A percentile compares a stretch with the other conserved stretches of the same genome.
phyloP scores from a whole-genome alignment of 2,113 vertebrate species.

The Sporophila hypoxantha region DNA sequence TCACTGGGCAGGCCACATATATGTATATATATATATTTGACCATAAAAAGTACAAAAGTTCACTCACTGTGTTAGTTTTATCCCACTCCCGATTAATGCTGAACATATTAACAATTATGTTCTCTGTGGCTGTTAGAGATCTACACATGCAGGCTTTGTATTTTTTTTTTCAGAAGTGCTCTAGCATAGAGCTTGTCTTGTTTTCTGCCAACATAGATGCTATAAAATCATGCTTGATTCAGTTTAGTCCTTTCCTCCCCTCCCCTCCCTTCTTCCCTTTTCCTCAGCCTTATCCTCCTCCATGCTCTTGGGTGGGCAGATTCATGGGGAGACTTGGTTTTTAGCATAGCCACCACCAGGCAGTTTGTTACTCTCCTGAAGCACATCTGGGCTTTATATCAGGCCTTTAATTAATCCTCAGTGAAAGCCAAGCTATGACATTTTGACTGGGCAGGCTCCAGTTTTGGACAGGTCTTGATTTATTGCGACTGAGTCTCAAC shows the following conservation, averaged over 20 bases:
- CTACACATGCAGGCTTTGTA: neutral
- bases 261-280: slow-evolving; percentile 25
- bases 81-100: neutral
- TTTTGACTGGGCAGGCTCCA: slow-evolving; percentile 98
- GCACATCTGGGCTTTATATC: slow-evolving; percentile 99
- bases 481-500: slow-evolving; percentile 94
- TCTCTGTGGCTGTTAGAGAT: slow-evolving; percentile 8
- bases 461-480: slow-evolving; percentile 96
- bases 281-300: slow-evolving; percentile 65
- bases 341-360: slow-evolving; percentile 72
- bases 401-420: slow-evolving; percentile 99
- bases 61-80: slow-evolving; percentile 30
- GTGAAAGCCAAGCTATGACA: slow-evolving; percentile 98
- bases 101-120: slow-evolving; percentile 25
- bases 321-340: slow-evolving; percentile 68
- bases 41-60: slow-evolving; percentile 28
- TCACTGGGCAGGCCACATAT: neutral
- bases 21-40: neutral
- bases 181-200: slow-evolving; percentile 37
- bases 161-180: slow-evolving; percentile 32
- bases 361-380: slow-evolving; percentile 78
- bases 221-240: slow-evolving; percentile 57
- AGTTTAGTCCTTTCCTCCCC: slow-evolving; percentile 19
- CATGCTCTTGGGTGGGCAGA: slow-evolving; percentile 81
- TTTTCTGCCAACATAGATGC: slow-evolving; percentile 47